phyloP scores from a whole-genome alignment of 2,113 vertebrate species.

The Grallaria varia region DNA sequence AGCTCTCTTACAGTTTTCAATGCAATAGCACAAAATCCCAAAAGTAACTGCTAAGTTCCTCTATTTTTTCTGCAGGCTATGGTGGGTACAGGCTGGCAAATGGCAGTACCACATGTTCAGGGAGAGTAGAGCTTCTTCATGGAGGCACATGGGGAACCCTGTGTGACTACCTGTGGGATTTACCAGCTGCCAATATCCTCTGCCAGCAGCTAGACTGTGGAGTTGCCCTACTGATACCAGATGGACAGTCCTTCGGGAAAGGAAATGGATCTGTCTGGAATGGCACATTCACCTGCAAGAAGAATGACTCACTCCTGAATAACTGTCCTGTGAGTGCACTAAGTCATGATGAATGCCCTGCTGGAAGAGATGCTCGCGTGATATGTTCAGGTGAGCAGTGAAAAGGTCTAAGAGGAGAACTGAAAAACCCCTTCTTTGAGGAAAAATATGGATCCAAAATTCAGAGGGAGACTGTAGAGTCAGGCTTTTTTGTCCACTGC shows the following conservation, averaged over 20 bases:
- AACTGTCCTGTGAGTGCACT: background rate
- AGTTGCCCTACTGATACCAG: background rate
- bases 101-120: conserved; percentile 52
- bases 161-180: conserved; percentile 63
- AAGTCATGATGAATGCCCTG: conserved; percentile 9
- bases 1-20: background rate
- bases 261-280: conserved; percentile 34
- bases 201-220: conserved; percentile 69
- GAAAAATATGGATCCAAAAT: background rate
- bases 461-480: background rate
- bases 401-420: background rate
- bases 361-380: conserved; percentile 16
- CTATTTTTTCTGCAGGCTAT: conserved; percentile 31
- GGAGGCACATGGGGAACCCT: conserved; percentile 49
- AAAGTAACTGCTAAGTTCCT: background rate
- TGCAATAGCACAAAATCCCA: background rate
- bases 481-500: background rate
- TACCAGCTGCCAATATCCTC: conserved; percentile 33
- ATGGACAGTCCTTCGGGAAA: background rate
- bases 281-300: conserved; percentile 45
- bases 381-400: conserved; percentile 42
- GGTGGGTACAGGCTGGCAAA: conserved; percentile 54
- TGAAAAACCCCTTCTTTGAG: background rate
- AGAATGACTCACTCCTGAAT: background rate
- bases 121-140: conserved; percentile 66